A percentile compares a stretch with the other conserved stretches of the same genome.
phyloP scores from a whole-genome alignment of 1,140 invertebrate genomes.

The Pteromalus puparum region DNA sequence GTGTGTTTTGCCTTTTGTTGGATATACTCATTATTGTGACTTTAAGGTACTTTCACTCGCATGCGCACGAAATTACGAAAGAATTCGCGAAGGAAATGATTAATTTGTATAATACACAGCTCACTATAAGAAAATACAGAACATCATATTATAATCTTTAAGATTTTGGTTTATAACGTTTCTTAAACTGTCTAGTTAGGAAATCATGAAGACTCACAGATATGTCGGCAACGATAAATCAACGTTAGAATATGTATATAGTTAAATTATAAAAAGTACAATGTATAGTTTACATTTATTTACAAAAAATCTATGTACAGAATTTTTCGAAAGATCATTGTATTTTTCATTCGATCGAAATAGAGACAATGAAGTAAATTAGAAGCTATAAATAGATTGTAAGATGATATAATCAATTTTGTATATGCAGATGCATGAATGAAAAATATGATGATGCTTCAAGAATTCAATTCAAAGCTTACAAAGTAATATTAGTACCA shows the following conservation, averaged over 20 bases:
- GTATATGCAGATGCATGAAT: no score
- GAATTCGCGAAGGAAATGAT: not conserved
- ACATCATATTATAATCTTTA: not conserved
- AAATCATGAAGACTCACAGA: conserved; percentile 22
- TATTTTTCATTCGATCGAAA: conserved; percentile 13
- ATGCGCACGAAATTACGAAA: not conserved
- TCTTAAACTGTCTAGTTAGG: not conserved
- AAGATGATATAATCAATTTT: no score
- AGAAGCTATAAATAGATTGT: not conserved
- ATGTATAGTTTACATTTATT: conserved; percentile 5
- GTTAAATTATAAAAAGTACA: conserved; percentile 21
- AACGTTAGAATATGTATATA: conserved; percentile 3
- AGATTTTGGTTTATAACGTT: not conserved
- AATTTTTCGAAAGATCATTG: conserved; percentile 7
- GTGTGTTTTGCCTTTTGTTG: not conserved
- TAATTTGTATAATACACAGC: not conserved
- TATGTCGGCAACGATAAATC: conserved; percentile 12
- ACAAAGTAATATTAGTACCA: no score
- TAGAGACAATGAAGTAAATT: not conserved
- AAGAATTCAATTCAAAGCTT: no score
- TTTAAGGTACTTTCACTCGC: conserved; percentile 5
- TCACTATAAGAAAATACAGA: conserved; percentile 7
- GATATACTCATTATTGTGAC: not conserved
- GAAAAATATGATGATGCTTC: no score
- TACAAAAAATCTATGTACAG: conserved; percentile 18